Evolutionary conservation across 2,888 invertebrate genomes (phyloP).

Genomic region (Apeira syringaria): DNA sequence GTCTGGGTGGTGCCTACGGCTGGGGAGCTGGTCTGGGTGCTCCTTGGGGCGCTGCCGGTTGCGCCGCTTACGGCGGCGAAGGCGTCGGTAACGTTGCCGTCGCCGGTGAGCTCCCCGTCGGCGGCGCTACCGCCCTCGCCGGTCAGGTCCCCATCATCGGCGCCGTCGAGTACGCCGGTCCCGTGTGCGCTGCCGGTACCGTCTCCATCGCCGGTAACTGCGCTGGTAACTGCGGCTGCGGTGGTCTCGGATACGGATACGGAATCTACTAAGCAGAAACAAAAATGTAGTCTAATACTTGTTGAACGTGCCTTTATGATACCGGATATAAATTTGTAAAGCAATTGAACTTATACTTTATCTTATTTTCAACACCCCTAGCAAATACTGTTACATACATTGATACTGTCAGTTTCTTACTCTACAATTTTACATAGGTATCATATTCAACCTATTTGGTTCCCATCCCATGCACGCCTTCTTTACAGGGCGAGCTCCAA

Average conservation of each 20-base stretch:
- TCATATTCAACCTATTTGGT: too few relatives aligned
- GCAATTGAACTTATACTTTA: not conserved
- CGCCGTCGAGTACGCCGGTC: conserved; percentile 30
- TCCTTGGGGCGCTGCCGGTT: not conserved
- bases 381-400: too few relatives aligned
- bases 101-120: conserved; percentile 42
- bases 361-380: too few relatives aligned
- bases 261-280: conserved; percentile 14
- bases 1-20: conserved; percentile 11
- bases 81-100: conserved; percentile 34
- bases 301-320: too few relatives aligned
- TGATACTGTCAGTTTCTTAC: too few relatives aligned
- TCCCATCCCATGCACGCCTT: too few relatives aligned
- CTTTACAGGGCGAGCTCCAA: too few relatives aligned
- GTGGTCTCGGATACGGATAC: conserved; percentile 15
- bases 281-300: not conserved
- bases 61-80: conserved; percentile 13
- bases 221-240: conserved; percentile 31
- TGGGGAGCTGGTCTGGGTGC: too few relatives aligned
- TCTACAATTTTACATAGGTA: too few relatives aligned
- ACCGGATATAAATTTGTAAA: not conserved
- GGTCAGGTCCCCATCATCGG: conserved; percentile 35
- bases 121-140: conserved; percentile 34
- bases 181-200: conserved; percentile 26
- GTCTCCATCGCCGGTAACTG: conserved; percentile 31